Conservation (phyloP, 2,113 vertebrate species). For the Epinephelus fuscoguttatus region DNA sequence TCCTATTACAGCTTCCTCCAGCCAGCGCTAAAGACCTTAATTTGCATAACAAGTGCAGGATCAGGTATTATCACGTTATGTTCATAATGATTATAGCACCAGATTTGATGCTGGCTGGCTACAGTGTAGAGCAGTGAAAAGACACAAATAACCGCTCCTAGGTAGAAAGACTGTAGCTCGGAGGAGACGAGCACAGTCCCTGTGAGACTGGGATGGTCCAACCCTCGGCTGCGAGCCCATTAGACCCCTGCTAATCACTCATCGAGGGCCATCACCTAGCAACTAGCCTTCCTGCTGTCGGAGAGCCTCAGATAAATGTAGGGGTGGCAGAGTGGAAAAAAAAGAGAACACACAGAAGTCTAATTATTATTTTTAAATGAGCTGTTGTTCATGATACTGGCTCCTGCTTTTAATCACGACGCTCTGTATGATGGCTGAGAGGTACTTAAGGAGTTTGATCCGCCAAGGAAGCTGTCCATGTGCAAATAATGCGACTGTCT, state of each 20-base stretch:
- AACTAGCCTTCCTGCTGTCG: slow-evolving; percentile 55
- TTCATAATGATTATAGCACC: slow-evolving; percentile 24
- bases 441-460: slow-evolving; percentile 25
- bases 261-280: slow-evolving; percentile 76
- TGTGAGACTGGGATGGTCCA: slow-evolving; percentile 34
- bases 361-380: slow-evolving; percentile 29
- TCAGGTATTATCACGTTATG: slow-evolving; percentile 36
- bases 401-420: slow-evolving; percentile 8
- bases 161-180: slow-evolving; percentile 4
- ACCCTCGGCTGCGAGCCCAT: slow-evolving; percentile 36
- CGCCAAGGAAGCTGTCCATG: slow-evolving; percentile 12
- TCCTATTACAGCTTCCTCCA: not conserved
- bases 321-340: not conserved
- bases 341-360: not conserved
- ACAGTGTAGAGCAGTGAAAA: slow-evolving; percentile 26
- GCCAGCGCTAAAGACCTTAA: not conserved
- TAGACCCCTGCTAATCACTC: slow-evolving; percentile 59
- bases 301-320: slow-evolving; percentile 34
- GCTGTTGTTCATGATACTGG: not conserved
- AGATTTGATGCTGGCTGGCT: not conserved
- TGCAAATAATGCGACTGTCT: slow-evolving; percentile 63
- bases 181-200: slow-evolving; percentile 31
- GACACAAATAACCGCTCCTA: slow-evolving; percentile 50
- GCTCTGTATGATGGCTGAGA: slow-evolving; percentile 11
- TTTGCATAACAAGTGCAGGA: slow-evolving; percentile 45